Evolutionary conservation across 2,888 invertebrate genomes (phyloP), one percentile per base, ranked within the genome.

Genomic region (Parnassius glacialis): DNA sequence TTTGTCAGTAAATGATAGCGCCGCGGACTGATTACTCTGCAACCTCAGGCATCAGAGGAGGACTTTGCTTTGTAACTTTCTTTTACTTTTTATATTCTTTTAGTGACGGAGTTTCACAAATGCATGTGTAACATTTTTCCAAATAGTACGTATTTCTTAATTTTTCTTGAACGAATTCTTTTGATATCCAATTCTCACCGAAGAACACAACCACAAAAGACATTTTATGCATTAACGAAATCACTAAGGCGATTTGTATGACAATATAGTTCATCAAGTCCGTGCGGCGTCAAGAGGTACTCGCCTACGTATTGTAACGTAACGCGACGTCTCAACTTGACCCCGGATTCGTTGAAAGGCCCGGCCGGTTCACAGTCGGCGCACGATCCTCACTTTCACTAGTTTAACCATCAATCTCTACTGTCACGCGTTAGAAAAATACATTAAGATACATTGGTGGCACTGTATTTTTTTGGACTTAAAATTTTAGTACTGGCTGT

Each of bases 341-440:
- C 73, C 71, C 67, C 73, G 73, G 75, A 73, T 76, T 75, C 72
- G 74, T 76, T 69, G 65, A 70, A 74, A 76, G 75, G 70, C 72
- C 65, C 62, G 48, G 53, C 44, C 68, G 68, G 71, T 80, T 81
- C 68, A 72, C 76, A 84, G 78, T 78, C 80, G 59, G 64, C 65
- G 70, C 81, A 81, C 81, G 84, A 72, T 77, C 74, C 73, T 79
- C 76, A 85, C 87, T 85, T 86, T 85, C 86, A 79, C 87, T 83
- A 67, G 74, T 69, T 65, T 61, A 73, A 74, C 78, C 77, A 85
- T 85, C 79, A 84, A 83, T 85, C 81, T 80, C 68, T 62, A 68
- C 74, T 79, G 82, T 80, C 81, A 78, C 76, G 78, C 70, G 72
- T 74, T 70, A 78, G 72, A 75, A 75, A 78, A 75, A 79, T 75